A percentile compares a stretch with the other conserved stretches of the same genome.
Conservation (phyloP, 2,888 invertebrate species). For the Camptogramma bilineatum region DNA sequence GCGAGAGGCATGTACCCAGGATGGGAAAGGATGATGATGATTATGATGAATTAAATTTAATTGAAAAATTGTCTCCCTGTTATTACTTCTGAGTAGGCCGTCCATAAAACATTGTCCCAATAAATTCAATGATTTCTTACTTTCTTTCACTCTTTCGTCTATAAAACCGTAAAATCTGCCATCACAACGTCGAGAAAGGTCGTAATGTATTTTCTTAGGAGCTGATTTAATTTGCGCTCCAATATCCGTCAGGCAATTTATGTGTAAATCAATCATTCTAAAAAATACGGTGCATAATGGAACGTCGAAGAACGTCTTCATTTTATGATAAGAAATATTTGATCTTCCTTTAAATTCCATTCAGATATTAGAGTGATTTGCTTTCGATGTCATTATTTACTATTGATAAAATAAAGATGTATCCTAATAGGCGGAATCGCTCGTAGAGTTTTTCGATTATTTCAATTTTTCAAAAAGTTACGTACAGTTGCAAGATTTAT, state of each 20-base stretch:
- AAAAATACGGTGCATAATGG: background rate
- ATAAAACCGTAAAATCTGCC: constrained; percentile 2
- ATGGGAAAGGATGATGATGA: no score
- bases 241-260: constrained; percentile 15
- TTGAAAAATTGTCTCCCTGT: no score
- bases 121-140: background rate
- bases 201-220: constrained; percentile 8
- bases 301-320: background rate
- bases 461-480: no score
- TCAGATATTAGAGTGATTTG: no score
- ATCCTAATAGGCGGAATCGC: no score
- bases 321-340: background rate
- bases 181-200: background rate
- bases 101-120: background rate
- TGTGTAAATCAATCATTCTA: background rate
- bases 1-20: no score
- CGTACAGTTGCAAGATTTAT: no score
- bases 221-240: constrained; percentile 15
- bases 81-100: background rate
- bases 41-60: no score
- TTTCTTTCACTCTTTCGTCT: background rate
- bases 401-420: no score
- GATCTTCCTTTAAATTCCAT: no score
- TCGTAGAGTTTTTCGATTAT: no score
- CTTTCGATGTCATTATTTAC: no score